Percentiles rank a stretch among this genome's conserved stretches.
Conservation (phyloP, 1,140 invertebrate species). For the Arctopsyche grandis region DNA sequence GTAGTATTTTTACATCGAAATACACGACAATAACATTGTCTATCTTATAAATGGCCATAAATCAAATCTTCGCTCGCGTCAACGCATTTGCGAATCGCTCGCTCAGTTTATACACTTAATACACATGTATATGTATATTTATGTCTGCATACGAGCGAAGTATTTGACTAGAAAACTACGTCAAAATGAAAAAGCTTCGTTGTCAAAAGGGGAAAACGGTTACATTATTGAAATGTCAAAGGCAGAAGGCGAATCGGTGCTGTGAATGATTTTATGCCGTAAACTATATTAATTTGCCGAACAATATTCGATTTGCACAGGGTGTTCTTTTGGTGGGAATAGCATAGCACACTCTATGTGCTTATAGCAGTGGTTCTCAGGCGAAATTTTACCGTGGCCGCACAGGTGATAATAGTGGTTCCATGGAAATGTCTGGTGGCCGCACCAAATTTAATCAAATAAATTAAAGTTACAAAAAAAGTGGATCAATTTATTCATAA, state of each 20-base stretch:
- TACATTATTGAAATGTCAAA: slow-evolving; percentile 12
- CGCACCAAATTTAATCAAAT: not conserved
- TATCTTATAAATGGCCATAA: too few species aligned
- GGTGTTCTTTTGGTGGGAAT: too few species aligned
- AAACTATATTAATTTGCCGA: not conserved
- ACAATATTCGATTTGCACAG: not conserved
- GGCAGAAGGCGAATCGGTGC: not conserved
- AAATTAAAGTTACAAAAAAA: slow-evolving; percentile 4
- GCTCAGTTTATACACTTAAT: too few species aligned
- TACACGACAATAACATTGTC: too few species aligned
- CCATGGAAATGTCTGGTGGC: slow-evolving; percentile 5
- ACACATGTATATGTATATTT: too few species aligned
- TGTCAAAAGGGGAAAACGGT: slow-evolving; percentile 11
- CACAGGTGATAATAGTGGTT: not conserved
- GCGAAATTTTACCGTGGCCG: slow-evolving; percentile 1
- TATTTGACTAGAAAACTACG: not conserved
- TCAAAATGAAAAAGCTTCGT: slow-evolving; percentile 18
- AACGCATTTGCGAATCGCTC: too few species aligned
- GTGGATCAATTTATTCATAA: not conserved
- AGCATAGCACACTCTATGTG: too few species aligned
- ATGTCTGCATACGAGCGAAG: too few species aligned
- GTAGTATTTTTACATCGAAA: too few species aligned
- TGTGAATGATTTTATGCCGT: slow-evolving; percentile 8
- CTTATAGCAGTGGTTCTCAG: not conserved
- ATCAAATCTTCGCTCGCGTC: too few species aligned